Percentiles rank a stretch among this genome's conserved stretches.
Evolutionary conservation across 2,113 vertebrate genomes (phyloP).

Genomic region (Mellivora capensis): DNA sequence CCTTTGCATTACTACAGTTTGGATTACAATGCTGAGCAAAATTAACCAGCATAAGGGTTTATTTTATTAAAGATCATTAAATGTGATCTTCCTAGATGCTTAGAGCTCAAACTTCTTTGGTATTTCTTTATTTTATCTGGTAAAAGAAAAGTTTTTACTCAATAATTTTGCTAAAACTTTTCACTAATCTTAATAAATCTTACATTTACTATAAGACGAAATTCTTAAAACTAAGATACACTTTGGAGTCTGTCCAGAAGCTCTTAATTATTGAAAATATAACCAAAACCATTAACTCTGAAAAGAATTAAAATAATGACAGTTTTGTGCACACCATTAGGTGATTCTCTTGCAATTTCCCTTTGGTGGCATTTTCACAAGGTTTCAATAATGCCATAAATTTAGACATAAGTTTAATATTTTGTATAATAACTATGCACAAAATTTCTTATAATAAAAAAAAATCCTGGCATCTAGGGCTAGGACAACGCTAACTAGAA

Average conservation of each 20-base stretch:
- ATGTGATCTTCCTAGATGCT: not conserved
- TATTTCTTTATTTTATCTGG: not conserved
- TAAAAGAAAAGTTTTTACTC: not conserved
- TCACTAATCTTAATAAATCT: not conserved
- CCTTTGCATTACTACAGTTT: not conserved
- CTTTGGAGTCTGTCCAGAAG: not conserved
- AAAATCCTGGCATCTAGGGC: not conserved
- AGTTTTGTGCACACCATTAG: not conserved
- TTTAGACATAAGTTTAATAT: not conserved
- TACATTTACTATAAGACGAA: not conserved
- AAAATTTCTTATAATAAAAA: not conserved
- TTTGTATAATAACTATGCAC: not conserved
- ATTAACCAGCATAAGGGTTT: not conserved
- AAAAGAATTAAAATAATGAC: constrained; percentile 10
- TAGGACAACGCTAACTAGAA: not conserved
- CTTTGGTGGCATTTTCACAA: not conserved
- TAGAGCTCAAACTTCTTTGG: not conserved
- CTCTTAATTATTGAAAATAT: not conserved
- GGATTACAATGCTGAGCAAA: not conserved
- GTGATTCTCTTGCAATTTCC: not conserved
- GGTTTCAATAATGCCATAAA: not conserved
- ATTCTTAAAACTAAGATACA: not conserved
- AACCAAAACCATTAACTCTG: not conserved
- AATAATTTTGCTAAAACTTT: not conserved
- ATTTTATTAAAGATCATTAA: not conserved